Percentiles rank a stretch among this genome's conserved stretches.
phyloP scores from a whole-genome alignment of 2,888 invertebrate species.

The Sphinx pinastri region DNA sequence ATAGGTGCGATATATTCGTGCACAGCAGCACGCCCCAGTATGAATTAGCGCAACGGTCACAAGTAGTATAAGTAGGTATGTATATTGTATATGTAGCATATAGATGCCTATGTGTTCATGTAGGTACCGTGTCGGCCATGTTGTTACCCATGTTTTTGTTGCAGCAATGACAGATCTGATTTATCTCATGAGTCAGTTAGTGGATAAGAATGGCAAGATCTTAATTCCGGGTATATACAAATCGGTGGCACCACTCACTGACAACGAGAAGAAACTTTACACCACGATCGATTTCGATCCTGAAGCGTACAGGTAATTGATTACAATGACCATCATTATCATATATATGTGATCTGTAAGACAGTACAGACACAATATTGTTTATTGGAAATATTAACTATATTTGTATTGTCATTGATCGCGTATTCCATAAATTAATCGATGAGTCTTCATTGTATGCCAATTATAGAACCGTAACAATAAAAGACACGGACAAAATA shows the following conservation, averaged over 20 bases:
- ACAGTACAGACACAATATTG: neutral
- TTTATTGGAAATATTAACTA: slow-evolving; percentile 20
- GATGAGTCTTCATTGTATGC: too few species aligned
- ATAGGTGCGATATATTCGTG: too few species aligned
- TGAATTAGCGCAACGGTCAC: too few species aligned
- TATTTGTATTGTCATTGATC: neutral
- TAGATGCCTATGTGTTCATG: too few species aligned
- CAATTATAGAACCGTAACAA: too few species aligned
- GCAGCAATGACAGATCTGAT: slow-evolving; percentile 95
- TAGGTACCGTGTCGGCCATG: too few species aligned
- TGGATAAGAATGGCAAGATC: slow-evolving; percentile 94
- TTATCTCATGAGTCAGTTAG: slow-evolving; percentile 91
- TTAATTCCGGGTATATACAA: slow-evolving; percentile 92
- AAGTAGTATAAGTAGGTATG: too few species aligned
- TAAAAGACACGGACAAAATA: too few species aligned
- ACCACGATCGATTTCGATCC: slow-evolving; percentile 94
- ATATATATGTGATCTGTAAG: neutral
- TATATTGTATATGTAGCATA: too few species aligned
- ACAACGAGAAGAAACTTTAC: slow-evolving; percentile 89
- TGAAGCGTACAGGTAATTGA: slow-evolving; percentile 86
- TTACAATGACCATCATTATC: slow-evolving; percentile 22
- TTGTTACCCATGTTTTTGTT: slow-evolving; percentile 37
- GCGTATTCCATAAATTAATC: too few species aligned
- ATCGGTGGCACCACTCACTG: slow-evolving; percentile 89
- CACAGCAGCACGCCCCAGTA: too few species aligned